These are phyloP conservation scores for Drosophila neutralis DNA, from an alignment of 2,888 invertebrate genomes.

Conservation along the genomic window DNA sequence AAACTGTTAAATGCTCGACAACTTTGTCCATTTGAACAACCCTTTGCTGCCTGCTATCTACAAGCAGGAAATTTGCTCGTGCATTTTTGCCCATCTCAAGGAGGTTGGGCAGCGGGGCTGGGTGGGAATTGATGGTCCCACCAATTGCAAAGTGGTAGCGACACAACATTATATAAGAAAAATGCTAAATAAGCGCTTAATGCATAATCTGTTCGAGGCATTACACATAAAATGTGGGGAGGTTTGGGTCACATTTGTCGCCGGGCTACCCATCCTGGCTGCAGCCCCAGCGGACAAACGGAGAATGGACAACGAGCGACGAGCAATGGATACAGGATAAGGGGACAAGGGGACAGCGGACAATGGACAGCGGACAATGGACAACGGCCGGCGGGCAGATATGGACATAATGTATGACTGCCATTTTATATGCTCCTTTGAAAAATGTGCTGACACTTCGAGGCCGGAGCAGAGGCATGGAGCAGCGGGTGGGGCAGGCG, in stretches of 20 bases:
- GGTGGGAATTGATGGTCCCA: slow-evolving; percentile 29
- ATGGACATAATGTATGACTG: slow-evolving; percentile 81
- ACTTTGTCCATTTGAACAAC: slow-evolving; percentile 29
- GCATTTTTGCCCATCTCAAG: slow-evolving; percentile 23
- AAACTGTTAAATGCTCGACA: slow-evolving; percentile 24
- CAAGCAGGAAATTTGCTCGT: slow-evolving; percentile 24
- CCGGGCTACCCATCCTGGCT: not conserved
- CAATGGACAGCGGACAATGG: slow-evolving; percentile 20
- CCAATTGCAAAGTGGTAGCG: slow-evolving; percentile 61
- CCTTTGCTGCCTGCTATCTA: slow-evolving; percentile 35
- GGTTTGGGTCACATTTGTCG: slow-evolving; percentile 16
- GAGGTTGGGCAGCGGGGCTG: slow-evolving; percentile 4
- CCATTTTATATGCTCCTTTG: slow-evolving; percentile 74
- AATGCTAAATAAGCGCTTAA: slow-evolving; percentile 82
- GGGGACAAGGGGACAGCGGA: not conserved
- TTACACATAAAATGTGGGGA: slow-evolving; percentile 25
- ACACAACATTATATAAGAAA: slow-evolving; percentile 65
- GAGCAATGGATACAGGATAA: not conserved
- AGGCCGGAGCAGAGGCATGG: slow-evolving; percentile 45
- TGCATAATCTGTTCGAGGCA: slow-evolving; percentile 76
- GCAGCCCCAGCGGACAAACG: slow-evolving; percentile 13
- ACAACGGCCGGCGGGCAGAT: slow-evolving; percentile 59
- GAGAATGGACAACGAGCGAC: slow-evolving; percentile 2
- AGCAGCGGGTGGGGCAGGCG: slow-evolving; percentile 18
- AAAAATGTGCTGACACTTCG: slow-evolving; percentile 81